These are phyloP conservation scores for Epinephelus moara DNA, from an alignment of 2,113 vertebrate genomes.

Conservation along the genomic window DNA sequence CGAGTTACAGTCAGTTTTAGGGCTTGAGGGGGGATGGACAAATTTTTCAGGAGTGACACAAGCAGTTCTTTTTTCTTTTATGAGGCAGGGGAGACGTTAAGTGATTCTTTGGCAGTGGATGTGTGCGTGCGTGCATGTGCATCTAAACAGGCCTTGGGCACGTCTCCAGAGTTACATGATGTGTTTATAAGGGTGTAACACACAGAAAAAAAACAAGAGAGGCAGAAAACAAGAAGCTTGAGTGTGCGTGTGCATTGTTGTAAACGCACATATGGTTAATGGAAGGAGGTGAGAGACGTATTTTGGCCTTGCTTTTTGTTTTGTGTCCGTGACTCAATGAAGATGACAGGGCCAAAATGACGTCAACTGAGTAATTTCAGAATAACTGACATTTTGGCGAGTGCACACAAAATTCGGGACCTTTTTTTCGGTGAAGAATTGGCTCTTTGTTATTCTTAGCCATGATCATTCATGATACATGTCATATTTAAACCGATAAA, in stretches of 20 bases:
- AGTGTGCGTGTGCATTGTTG: background rate
- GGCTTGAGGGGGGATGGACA: slow-evolving; percentile 49
- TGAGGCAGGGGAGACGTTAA: slow-evolving; percentile 27
- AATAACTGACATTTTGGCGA: background rate
- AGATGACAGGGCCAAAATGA: slow-evolving; percentile 22
- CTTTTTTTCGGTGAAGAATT: background rate
- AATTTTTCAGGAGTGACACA: slow-evolving; percentile 73
- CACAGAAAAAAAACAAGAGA: background rate
- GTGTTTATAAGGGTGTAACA: slow-evolving; percentile 19
- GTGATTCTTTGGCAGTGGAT: slow-evolving; percentile 24
- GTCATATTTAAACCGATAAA: background rate
- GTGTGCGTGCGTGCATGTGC: slow-evolving; percentile 6
- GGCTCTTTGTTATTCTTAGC: background rate
- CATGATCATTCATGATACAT: background rate
- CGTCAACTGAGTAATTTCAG: background rate
- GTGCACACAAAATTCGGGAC: background rate
- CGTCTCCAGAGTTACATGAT: slow-evolving; percentile 18
- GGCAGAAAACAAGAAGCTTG: background rate
- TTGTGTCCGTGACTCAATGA: background rate
- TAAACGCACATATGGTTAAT: background rate
- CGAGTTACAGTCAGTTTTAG: slow-evolving; percentile 69
- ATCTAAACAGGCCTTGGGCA: slow-evolving; percentile 30
- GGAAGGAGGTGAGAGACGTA: background rate
- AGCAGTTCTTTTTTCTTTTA: slow-evolving; percentile 37
- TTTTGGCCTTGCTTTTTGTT: background rate